phyloP scores from a whole-genome alignment of 2,113 vertebrate genomes.

The Eptesicus fuscus region DNA sequence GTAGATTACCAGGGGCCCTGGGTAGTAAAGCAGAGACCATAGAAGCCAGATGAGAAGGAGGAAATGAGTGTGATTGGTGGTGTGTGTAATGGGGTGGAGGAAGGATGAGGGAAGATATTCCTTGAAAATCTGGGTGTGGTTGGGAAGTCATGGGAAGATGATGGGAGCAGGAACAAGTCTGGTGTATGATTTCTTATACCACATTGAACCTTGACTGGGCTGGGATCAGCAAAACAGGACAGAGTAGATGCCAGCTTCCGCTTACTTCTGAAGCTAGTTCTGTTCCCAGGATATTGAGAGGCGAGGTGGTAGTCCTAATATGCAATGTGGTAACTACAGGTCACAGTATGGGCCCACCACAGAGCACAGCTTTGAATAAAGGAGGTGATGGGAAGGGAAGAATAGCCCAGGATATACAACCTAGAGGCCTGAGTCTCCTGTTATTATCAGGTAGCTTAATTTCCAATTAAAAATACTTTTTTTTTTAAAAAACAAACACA shows the following conservation, averaged over 20 bases:
- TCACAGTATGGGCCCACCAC: neutral
- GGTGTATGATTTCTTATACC: neutral
- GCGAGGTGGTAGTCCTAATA: neutral
- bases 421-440: neutral
- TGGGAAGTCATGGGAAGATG: neutral
- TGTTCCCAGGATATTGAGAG: neutral
- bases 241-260: neutral
- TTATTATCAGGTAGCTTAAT: neutral
- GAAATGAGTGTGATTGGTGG: neutral
- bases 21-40: neutral
- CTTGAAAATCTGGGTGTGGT: neutral
- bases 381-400: rapidly evolving
- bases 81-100: too few relatives aligned
- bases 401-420: neutral
- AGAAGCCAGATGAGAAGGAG: neutral
- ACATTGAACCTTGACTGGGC: neutral
- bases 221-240: neutral
- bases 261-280: neutral
- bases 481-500: neutral
- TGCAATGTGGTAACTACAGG: neutral
- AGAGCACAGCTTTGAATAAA: neutral
- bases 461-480: neutral
- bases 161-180: neutral
- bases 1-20: neutral
- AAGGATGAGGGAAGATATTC: neutral